Base-by-base conservation (phyloP, 2,888 invertebrate genomes). In the Epinotia bilunana region DNA sequence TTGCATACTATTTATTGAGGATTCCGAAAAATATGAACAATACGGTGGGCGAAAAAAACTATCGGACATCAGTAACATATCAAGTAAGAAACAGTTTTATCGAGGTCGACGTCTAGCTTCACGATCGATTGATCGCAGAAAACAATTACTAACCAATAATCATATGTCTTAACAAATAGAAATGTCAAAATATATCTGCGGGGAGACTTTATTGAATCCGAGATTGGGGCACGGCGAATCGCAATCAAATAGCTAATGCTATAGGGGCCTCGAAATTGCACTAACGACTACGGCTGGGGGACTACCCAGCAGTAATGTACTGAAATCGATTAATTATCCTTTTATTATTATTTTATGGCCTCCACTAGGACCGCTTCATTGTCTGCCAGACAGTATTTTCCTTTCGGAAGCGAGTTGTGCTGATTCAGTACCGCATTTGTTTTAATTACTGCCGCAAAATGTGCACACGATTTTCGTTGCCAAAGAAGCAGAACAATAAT, bases 281-380 rank as follows among this genome's bases (percentile, higher is more conserved):
- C 87, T 86, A 87, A 86, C 87, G 87, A 87, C 84, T 76, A 80
- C 78, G 74, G 68, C 83, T 82, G 81, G 89, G 89, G 88, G 84
- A 81, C 72, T 72, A 72, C 81, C 77, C 73, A 80, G 79, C 85
- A 81, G 88, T 93, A 93, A 93, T 92, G 93, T 89, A 91, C 89
- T 87, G 87, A 87, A 89, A 92, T 93, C 91, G 88, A 91, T 92
- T 94, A 93, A 93, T 93, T 93, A 91, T 91, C 88, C 91, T 84
- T 93, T 91, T 92, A 92, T 92, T 93, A 92, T 93, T 91, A 91
- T 90, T 92, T 93, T 90, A 93, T 93, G 88, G 91, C 84, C 83
- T 80, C 80, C 46, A 68, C 78, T 78, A 58, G 80, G 76, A 77
- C 76, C 65, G 77, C 65, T 77, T 80, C 78, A 81, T 85, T 85